Conservation (phyloP, 1,140 invertebrate species). For the Platyura marginata region DNA sequence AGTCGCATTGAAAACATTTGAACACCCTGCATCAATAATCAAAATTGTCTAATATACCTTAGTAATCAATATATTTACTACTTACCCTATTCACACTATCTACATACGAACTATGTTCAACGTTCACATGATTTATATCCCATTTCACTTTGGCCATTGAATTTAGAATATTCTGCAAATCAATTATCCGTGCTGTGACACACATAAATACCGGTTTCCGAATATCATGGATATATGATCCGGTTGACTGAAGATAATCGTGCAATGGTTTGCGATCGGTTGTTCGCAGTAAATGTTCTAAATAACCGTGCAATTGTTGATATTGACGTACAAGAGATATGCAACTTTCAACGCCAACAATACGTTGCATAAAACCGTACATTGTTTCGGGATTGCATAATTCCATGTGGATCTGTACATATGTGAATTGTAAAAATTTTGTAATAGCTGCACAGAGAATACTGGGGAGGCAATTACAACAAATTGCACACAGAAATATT, state of each 20-base stretch:
- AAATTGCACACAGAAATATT: background rate
- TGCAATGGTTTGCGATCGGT: constrained; percentile 45
- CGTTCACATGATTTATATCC: constrained; percentile 91
- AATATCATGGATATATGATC: constrained; percentile 37
- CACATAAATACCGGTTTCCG: constrained; percentile 70
- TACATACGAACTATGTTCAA: constrained; percentile 83
- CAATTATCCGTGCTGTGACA: constrained; percentile 60
- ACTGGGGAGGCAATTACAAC: constrained; percentile 1
- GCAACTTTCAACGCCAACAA: constrained; percentile 82
- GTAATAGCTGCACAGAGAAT: constrained; percentile 1
- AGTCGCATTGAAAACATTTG: constrained; percentile 60
- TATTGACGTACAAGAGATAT: constrained; percentile 79
- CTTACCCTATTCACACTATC: constrained; percentile 45
- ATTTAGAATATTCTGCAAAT: constrained; percentile 55
- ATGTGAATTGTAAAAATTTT: constrained; percentile 7
- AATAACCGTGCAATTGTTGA: constrained; percentile 59
- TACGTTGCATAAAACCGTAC: constrained; percentile 64
- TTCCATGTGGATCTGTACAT: constrained; percentile 31
- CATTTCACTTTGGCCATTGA: constrained; percentile 88
- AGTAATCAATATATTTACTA: background rate
- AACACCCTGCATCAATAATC: constrained; percentile 36
- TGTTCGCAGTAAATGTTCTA: constrained; percentile 49
- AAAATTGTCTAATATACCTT: background rate
- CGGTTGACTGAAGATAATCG: constrained; percentile 49
- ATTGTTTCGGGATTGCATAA: constrained; percentile 49